These are phyloP conservation scores for Sphaeridia pumilis DNA, from an alignment of 2,888 invertebrate genomes.

Conservation along the genomic window DNA sequence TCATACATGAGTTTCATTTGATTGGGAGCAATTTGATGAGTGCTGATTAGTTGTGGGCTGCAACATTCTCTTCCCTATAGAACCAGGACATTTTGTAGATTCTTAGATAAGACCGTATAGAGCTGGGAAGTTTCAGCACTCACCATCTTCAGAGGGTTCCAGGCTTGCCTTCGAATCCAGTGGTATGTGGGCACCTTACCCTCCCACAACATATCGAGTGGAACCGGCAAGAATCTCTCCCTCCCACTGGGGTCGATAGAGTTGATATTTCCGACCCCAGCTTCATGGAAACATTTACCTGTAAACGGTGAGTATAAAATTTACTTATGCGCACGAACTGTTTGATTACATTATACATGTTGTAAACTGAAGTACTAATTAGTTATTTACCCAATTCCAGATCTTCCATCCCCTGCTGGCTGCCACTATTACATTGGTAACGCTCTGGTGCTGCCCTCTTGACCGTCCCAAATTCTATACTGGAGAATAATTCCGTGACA, in stretches of 20 bases:
- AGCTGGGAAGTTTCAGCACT: not conserved
- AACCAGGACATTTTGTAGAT: too few species aligned
- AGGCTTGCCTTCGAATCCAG: slow-evolving; percentile 33
- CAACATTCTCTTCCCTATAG: slow-evolving; percentile 28
- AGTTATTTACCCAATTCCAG: slow-evolving; percentile 28
- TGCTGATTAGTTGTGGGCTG: slow-evolving; percentile 24
- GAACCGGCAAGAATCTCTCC: slow-evolving; percentile 28
- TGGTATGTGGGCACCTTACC: slow-evolving; percentile 26
- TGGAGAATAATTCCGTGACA: slow-evolving; percentile 9
- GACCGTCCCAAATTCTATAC: not conserved
- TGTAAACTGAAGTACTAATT: not conserved
- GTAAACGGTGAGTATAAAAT: too few species aligned
- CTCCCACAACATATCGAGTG: slow-evolving; percentile 20
- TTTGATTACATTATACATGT: not conserved
- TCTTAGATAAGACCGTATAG: too few species aligned
- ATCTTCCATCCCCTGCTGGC: slow-evolving; percentile 22
- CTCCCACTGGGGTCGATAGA: slow-evolving; percentile 20
- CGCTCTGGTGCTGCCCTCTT: not conserved
- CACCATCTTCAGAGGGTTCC: slow-evolving; percentile 29
- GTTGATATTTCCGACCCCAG: slow-evolving; percentile 20
- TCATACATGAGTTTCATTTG: slow-evolving; percentile 22
- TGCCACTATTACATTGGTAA: slow-evolving; percentile 13
- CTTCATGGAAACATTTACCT: slow-evolving; percentile 29
- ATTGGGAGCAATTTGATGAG: slow-evolving; percentile 26
- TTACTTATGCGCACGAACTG: not conserved